Base-by-base conservation (phyloP, 1,140 invertebrate species). In the Ceratosolen solmsi region DNA sequence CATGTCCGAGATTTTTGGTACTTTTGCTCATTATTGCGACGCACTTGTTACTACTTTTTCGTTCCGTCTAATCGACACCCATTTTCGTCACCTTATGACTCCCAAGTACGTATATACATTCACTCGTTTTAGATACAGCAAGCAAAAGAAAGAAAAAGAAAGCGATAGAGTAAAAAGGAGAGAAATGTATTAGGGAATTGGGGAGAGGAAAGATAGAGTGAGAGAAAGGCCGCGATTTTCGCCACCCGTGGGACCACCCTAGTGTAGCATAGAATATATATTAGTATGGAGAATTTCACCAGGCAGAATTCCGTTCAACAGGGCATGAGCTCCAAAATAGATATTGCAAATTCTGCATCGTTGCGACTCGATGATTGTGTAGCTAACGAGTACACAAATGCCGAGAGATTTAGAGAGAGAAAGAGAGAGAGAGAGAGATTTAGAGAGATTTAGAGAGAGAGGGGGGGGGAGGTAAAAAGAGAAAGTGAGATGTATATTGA, bases 341-440 rank as follows among this genome's bases (percentile, higher is more conserved):
- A 83, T 85, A 85, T 83, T 83, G 82, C 82, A 82, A 82, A 81
- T 81, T 77, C 79, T 83, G 79, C 79, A 78, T 80, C 63, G 76
- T 33, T 20, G 51, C 63, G 74, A 76, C 51, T 25, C 74, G 41
- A 78, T 77, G 65, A 77, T 83, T 77, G 65, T 77, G 54, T 58
- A 65, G 82, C 82, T 83, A 83, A 83, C 76, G 82, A 82, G 85
- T 86, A 84, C 84, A 84, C 84, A 80, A 84, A 65, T 80, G 82
- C 82, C 83, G 84, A 84, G 78, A 75, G 81, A 71, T 83, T 54
- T 81, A 80, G 84, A 78, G 82, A 78, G 85, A 83, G 82, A 85
- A 25, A 41, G 46, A 79, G 80, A 86, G 84, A 82, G 85, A 83
- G 38, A 71, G 41, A 71, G 38, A 49, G 38, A 81, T 82, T 77